Evolutionary conservation across 2,888 invertebrate genomes (phyloP).

Genomic region (Plutella xylostella): DNA sequence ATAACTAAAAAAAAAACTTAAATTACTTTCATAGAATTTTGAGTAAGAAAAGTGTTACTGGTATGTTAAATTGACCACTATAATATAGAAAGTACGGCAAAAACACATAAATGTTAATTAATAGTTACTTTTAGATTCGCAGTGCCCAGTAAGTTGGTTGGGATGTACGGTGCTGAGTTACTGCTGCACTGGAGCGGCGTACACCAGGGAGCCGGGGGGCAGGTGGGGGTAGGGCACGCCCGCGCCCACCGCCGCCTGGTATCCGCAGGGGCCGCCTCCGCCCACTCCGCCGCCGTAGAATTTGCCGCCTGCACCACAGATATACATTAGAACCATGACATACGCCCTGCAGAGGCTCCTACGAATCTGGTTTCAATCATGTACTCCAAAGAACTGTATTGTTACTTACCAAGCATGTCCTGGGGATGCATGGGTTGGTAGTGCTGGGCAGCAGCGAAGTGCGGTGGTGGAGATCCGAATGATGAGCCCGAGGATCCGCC

Average conservation of each 20-base stretch:
- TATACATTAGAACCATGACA: too few relatives aligned
- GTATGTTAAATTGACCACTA: too few relatives aligned
- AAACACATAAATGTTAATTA: constrained; percentile 1
- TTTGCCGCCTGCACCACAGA: constrained; percentile 79
- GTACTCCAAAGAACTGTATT: too few relatives aligned
- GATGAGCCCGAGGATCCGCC: constrained; percentile 52
- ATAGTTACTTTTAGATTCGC: not conserved
- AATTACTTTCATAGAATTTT: too few relatives aligned
- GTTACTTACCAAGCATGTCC: constrained; percentile 55
- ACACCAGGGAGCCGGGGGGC: constrained; percentile 66
- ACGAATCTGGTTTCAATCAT: too few relatives aligned
- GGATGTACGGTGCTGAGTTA: constrained; percentile 42
- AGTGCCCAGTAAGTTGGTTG: not conserved
- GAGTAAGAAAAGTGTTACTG: too few relatives aligned
- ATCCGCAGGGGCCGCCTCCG: constrained; percentile 71
- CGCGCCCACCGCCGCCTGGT: constrained; percentile 75
- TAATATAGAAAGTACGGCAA: not conserved
- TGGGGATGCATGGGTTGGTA: constrained; percentile 63
- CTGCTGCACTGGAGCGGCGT: constrained; percentile 80
- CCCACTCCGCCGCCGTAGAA: constrained; percentile 79
- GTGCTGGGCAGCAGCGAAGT: constrained; percentile 55
- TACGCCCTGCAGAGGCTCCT: too few relatives aligned
- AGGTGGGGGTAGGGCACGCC: constrained; percentile 72
- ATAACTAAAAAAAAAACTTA: not conserved
- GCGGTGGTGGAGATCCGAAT: constrained; percentile 62